Evolutionary conservation across 2,888 invertebrate species (phyloP).

Genomic region (Halictus quadricinctus): DNA sequence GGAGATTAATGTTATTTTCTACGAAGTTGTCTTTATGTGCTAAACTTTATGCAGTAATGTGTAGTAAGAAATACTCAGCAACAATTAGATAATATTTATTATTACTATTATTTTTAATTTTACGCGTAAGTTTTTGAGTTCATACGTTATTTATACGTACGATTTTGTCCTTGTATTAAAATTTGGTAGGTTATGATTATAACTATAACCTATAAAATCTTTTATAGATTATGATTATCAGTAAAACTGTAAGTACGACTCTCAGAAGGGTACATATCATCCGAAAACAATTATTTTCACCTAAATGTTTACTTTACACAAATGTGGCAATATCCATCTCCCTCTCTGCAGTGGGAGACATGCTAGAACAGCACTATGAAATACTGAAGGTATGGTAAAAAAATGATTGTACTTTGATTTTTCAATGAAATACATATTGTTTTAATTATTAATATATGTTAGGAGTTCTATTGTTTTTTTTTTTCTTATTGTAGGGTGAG

Average conservation of each 20-base stretch:
- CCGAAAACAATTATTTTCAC: slow-evolving; percentile 74
- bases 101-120: background rate
- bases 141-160: background rate
- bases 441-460: background rate
- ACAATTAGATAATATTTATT: background rate
- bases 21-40: background rate
- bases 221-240: slow-evolving; percentile 67
- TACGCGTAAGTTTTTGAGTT: slow-evolving; percentile 19
- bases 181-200: background rate
- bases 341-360: slow-evolving; percentile 91
- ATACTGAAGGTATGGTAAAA: slow-evolving; percentile 81
- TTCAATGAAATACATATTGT: background rate
- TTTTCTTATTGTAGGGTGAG: slow-evolving; percentile 80
- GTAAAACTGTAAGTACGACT: slow-evolving; percentile 62
- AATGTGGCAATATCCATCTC: slow-evolving; percentile 90
- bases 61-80: background rate
- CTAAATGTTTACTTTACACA: slow-evolving; percentile 89
- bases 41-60: background rate
- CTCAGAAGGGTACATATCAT: slow-evolving; percentile 59
- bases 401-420: background rate
- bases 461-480: background rate
- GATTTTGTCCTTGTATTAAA: background rate
- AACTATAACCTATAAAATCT: slow-evolving; percentile 24
- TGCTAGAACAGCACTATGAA: slow-evolving; percentile 92
- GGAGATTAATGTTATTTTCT: background rate